Evolutionary conservation across 53 echinoderm and acorn worm genomes (phyloP), one percentile per base, ranked within the genome.

Genomic region (Actinopyga echinites): DNA sequence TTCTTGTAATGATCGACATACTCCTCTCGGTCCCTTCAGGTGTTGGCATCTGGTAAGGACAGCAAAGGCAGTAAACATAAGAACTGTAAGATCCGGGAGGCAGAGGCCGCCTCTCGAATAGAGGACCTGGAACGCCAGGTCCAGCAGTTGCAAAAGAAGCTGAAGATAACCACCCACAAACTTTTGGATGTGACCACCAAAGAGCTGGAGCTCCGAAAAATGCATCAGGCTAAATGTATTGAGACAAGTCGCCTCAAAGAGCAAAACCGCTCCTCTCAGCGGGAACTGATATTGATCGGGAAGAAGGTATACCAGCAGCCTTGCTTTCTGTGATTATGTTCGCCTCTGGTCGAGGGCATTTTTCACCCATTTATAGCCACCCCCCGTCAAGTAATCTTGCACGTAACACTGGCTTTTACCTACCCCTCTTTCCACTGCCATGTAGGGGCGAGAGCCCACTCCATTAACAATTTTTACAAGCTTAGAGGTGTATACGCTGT

Each of bases 131-230:
- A 94, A 60, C 67, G 84, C 35, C 95, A 94, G 66, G 86, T 96
- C 52, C 69, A 65, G 9, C 84, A 84, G 79, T 90, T 91, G 75
- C 92, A 94, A 88, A 75, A 81, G 82, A 96, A 96, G 65, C 84
- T 94, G 57, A 96, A 90, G 78, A 85, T 90, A 84, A 90, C 93
- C 44, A 96, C 97, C 37, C 86, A 91, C 79, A 94, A 92, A 75
- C 90, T 96, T 43, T 88, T 96, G 55, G 97, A 96, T 54, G 92
- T 96, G 42, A 92, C 97, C 7, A 94, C 93, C 66, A 86, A 85
- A 57, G 94, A 96, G 84, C 77, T 96, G 61, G 92, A 90, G 59
- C 90, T 92, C 73, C 89, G 97, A 31, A 96, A 96, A 69, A 71
- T 90, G 53, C 92, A 92, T 86, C 97, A 96, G 61, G 90, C 83